Evolutionary conservation across 2,888 invertebrate genomes (phyloP), one percentile per base, ranked within the genome.

Genomic region (Acrobasis consociella): DNA sequence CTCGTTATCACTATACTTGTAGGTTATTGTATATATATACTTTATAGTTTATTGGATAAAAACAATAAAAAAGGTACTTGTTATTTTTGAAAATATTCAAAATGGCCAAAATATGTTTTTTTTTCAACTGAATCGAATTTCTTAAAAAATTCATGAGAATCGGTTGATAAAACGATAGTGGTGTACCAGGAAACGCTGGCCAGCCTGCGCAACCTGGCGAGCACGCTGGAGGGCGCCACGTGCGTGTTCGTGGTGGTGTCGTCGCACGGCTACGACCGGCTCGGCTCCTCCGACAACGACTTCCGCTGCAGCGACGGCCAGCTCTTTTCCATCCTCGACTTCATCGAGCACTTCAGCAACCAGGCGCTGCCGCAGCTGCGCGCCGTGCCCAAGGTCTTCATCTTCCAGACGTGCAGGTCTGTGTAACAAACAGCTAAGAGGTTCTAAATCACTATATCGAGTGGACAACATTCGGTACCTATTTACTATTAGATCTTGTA

Each of bases 341-440:
- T 96, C 71, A 83, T 95, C 39, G 86, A 93, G 46, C 87, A 93
- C 72, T 96, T 96, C 82, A 93, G 93, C 74, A 93, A 94, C 73
- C 72, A 76, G 15, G 87, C 85, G 62, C 94, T 95, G 77, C 88
- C 89, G 0, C 76, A 80, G 62, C 86, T 96, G 65, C 73, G 80
- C 10, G 87, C 93, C 61, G 94, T 95, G 74, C 96, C 96, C 22
- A 96, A 96, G 86, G 94, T 96, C 62, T 95, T 96, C 76, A 92
- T 96, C 64, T 95, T 96, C 76, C 96, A 96, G 76, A 94, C 94
- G 69, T 96, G 96, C 83, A 93, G 95, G 94, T 90, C 3, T 66
- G 16, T n/a, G 9, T 9, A 7, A n/a, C 42, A 11, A 10, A 13
- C 2, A 5, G 42, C 2, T 11, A 3, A 11, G 11, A 11, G 10